Evolutionary conservation across 2,888 invertebrate genomes (phyloP).

Genomic region (Acrocyrtus sp.): DNA sequence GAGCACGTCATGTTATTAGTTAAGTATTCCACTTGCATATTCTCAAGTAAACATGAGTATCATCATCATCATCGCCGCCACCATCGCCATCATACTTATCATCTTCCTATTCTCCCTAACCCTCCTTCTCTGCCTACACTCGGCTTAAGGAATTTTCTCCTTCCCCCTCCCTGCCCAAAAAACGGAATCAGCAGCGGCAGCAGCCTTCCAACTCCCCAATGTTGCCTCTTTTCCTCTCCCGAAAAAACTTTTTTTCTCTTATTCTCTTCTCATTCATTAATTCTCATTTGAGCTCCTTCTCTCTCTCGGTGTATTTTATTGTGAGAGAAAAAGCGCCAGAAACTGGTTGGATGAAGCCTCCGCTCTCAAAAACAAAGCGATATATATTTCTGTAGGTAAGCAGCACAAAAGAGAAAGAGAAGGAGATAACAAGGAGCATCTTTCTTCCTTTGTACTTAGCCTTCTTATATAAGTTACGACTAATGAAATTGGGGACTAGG

Average conservation of each 20-base stretch:
- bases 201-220: no score
- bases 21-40: conserved; percentile 43
- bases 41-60: conserved; percentile 31
- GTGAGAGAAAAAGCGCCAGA: conserved; percentile 16
- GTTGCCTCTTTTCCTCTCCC: no score
- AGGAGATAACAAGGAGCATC: conserved; percentile 20
- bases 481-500: conserved; percentile 45
- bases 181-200: no score
- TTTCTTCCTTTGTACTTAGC: background rate
- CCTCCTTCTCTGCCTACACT: background rate
- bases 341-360: conserved; percentile 21
- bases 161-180: background rate
- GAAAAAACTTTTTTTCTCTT: conserved; percentile 6
- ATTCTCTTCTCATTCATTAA: conserved; percentile 38
- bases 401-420: conserved; percentile 11
- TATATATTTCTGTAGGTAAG: background rate
- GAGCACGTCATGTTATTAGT: conserved; percentile 23
- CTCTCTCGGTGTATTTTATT: background rate
- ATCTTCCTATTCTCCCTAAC: background rate
- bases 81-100: background rate
- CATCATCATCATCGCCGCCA: conserved; percentile 12
- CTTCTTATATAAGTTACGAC: background rate
- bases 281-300: conserved; percentile 36
- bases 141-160: background rate
- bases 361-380: background rate